Evolutionary conservation across 2,888 invertebrate genomes (phyloP), one percentile per base, ranked within the genome.

Genomic region (Gisinianus flammeolus): DNA sequence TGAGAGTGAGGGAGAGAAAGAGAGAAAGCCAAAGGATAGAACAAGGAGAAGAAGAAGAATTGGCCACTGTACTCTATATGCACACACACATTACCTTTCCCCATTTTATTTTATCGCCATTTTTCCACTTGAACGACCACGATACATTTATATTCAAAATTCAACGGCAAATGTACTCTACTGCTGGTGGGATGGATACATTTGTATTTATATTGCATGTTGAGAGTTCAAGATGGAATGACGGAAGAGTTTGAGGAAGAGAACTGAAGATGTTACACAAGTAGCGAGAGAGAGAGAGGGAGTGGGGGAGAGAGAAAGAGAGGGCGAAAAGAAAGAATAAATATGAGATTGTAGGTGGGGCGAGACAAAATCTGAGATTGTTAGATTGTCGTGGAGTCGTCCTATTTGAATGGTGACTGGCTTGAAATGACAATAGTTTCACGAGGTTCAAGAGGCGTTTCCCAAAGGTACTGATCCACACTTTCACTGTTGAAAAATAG

Each of bases 71-170:
- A 72, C 52, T 69, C 26, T 69, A 44, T 69, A 44, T 69, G 26
- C 52, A n/a, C n/a, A n/a, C n/a, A n/a, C 35, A 35, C 44, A 69
- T 52, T 74, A 71, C 71, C 56, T 71, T 74, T 67, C 66, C 74
- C 67, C 74, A 67, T 74, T 74, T 76, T 76, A 77, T 70, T 77
- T 77, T 77, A 77, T 77, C 70, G 70, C 70, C 70, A 70, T 70
- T 77, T 77, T 77, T 70, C 69, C 77, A 58, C 77, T 70, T 26
- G 62, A 70, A 62, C 77, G 64, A 77, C 16, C 62, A 44, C 69
- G 58, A 70, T 58, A 74, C 74, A 74, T 74, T 74, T 74, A 74
- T 74, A 74, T 74, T 74, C 74, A 67, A 64, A 74, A 64, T 74
- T 67, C 74, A 54, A 62, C 58, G n/a, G 62, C 35, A 71, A 31